These are phyloP conservation scores for Catharus ustulatus DNA, from an alignment of 2,797 vertebrate genomes.

Conservation along the genomic window DNA sequence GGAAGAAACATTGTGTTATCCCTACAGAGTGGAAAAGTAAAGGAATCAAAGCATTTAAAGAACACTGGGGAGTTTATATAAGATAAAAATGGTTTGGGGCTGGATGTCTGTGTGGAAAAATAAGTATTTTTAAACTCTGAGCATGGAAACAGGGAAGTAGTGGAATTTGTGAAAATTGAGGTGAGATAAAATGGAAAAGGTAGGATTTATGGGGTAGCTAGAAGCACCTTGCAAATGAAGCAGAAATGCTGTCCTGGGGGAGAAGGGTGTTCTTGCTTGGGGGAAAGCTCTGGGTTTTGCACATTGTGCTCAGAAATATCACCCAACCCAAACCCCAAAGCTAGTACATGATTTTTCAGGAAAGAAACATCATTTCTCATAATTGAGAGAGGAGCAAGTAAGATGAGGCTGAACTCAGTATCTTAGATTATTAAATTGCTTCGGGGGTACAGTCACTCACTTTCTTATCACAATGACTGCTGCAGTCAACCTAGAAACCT, in stretches of 20 bases:
- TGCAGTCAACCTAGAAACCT: not conserved
- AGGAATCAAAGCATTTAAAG: not conserved
- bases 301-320: not conserved
- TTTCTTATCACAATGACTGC: not conserved
- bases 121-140: not conserved
- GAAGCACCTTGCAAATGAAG: not conserved
- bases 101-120: not conserved
- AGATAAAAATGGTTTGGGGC: not conserved
- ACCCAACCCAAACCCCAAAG: not conserved
- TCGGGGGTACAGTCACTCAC: not conserved
- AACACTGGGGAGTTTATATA: not conserved
- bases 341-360: not conserved
- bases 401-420: not conserved
- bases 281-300: not conserved
- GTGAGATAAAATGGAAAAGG: not conserved
- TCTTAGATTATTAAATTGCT: not conserved
- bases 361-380: not conserved
- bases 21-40: not conserved
- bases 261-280: not conserved
- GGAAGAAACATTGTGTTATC: not conserved
- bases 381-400: not conserved
- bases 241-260: not conserved
- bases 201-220: not conserved
- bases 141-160: not conserved
- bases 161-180: not conserved